These are phyloP conservation scores for Otocyon megalotis DNA, from an alignment of 2,113 vertebrate genomes.

Conservation along the genomic window DNA sequence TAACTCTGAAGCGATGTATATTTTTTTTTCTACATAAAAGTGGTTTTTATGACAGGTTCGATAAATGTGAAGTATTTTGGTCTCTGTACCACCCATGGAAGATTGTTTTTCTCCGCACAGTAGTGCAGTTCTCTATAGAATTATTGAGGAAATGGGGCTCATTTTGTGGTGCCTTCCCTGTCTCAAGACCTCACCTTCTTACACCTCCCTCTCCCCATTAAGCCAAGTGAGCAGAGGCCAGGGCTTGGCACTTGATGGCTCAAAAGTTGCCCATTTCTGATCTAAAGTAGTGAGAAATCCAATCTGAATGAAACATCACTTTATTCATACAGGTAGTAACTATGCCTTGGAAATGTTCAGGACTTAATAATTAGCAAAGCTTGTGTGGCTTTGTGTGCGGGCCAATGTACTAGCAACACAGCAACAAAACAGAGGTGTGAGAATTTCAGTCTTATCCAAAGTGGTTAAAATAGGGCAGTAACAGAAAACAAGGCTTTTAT, in stretches of 20 bases:
- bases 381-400: background rate
- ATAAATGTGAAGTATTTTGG: background rate
- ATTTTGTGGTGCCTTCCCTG: background rate
- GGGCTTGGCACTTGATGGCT: background rate
- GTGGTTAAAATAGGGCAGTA: background rate
- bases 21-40: slow-evolving; percentile 42
- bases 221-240: background rate
- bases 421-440: slow-evolving; percentile 56
- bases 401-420: slow-evolving; percentile 5
- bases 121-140: background rate
- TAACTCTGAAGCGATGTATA: background rate
- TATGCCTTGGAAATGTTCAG: slow-evolving; percentile 10
- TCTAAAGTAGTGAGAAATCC: background rate
- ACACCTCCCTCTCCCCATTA: background rate
- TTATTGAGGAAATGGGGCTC: background rate
- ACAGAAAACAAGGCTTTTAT: slow-evolving; percentile 29
- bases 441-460: slow-evolving; percentile 24
- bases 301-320: slow-evolving; percentile 8
- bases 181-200: background rate
- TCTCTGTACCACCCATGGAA: background rate
- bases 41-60: background rate
- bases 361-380: slow-evolving; percentile 27
- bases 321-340: slow-evolving; percentile 25
- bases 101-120: background rate
- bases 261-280: background rate